These are phyloP conservation scores for Scomber colias DNA, from an alignment of 2,113 vertebrate genomes.

Conservation along the genomic window DNA sequence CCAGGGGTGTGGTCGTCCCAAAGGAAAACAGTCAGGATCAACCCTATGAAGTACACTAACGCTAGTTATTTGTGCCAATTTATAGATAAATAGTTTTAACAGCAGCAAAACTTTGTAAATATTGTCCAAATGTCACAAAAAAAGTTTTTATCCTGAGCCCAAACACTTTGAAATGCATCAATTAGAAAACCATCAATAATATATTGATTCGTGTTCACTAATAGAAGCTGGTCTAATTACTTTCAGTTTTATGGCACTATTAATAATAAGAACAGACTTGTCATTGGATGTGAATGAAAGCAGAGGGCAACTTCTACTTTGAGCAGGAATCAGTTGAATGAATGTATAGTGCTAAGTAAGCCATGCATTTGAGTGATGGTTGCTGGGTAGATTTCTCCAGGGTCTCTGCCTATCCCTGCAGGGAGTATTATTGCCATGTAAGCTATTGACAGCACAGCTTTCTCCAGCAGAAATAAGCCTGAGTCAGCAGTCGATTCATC, in stretches of 20 bases:
- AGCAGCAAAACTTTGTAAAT: background rate
- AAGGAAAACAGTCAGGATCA: background rate
- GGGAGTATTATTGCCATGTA: conserved; percentile 47
- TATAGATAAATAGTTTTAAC: background rate
- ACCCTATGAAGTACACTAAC: background rate
- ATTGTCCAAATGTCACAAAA: background rate
- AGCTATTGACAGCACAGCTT: conserved; percentile 59
- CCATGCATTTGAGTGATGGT: conserved; percentile 15
- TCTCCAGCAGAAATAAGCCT: conserved; percentile 16
- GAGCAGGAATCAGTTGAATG: conserved; percentile 18
- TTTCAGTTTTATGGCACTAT: background rate
- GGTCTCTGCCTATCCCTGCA: conserved; percentile 27
- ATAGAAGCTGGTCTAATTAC: background rate
- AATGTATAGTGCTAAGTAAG: background rate
- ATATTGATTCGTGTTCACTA: background rate
- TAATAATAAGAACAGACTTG: background rate
- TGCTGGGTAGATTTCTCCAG: conserved; percentile 64
- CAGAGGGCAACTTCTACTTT: background rate
- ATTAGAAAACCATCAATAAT: background rate
- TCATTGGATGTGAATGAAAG: background rate
- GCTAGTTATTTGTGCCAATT: too few relatives aligned
- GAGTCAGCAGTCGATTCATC: conserved; percentile 73
- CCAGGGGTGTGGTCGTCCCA: conserved; percentile 72
- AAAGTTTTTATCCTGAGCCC: too few relatives aligned
- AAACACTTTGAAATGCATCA: too few relatives aligned